phyloP scores from a whole-genome alignment of 2,888 invertebrate species.

The Ophioninae sp. region DNA sequence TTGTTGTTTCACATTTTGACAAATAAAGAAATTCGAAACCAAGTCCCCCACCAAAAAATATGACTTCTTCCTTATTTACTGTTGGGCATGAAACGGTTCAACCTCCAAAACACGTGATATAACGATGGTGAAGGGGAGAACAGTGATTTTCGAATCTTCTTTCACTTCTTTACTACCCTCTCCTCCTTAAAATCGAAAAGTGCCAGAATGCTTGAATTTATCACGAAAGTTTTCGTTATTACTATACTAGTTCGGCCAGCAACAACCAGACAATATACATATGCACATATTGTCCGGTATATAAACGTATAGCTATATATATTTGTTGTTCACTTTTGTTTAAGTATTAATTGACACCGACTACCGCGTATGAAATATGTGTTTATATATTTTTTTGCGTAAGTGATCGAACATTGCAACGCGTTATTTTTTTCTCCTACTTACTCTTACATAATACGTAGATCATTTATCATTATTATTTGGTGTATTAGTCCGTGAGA shows the following conservation, averaged over 20 bases:
- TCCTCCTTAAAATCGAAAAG: slow-evolving; percentile 6
- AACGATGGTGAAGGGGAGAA: slow-evolving; percentile 13
- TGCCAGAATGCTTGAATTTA: slow-evolving; percentile 54
- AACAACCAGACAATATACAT: slow-evolving; percentile 47
- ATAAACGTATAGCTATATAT: slow-evolving; percentile 50
- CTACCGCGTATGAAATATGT: slow-evolving; percentile 70
- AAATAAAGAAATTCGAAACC: not conserved
- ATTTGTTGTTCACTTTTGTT: slow-evolving; percentile 18
- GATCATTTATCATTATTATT: slow-evolving; percentile 25
- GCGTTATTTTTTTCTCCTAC: slow-evolving; percentile 23
- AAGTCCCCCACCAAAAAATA: not conserved
- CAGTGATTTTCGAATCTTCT: not conserved
- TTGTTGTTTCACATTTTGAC: not conserved
- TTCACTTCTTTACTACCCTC: not conserved
- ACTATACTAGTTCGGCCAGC: slow-evolving; percentile 51
- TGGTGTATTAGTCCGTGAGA: slow-evolving; percentile 34
- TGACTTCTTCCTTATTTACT: not conserved
- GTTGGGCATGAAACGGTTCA: not conserved
- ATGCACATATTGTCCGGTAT: slow-evolving; percentile 11
- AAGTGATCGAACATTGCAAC: slow-evolving; percentile 34
- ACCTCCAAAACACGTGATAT: slow-evolving; percentile 2
- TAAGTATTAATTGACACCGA: slow-evolving; percentile 74
- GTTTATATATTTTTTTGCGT: slow-evolving; percentile 37
- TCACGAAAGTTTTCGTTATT: slow-evolving; percentile 62
- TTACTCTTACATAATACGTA: slow-evolving; percentile 12